Percentiles rank a stretch among this genome's conserved stretches.
phyloP scores from a whole-genome alignment of 2,888 invertebrate species.

The Cantharis nigra region DNA sequence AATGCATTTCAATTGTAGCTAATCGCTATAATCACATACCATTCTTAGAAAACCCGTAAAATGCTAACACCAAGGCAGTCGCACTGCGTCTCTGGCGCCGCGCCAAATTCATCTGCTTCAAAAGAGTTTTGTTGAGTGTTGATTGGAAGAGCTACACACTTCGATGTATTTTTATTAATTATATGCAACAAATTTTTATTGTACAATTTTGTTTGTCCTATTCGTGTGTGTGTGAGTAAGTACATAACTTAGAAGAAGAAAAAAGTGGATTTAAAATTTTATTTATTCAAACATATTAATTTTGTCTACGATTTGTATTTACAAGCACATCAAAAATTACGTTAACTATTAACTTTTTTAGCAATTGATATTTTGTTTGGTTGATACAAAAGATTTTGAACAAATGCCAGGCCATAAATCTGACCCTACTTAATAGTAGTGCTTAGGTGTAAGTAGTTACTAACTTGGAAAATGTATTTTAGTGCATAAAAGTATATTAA shows the following conservation, averaged over 20 bases:
- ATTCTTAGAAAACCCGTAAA: slow-evolving; percentile 19
- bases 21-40: slow-evolving; percentile 17
- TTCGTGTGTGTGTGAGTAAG: slow-evolving; percentile 12
- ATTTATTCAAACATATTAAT: not conserved
- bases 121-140: slow-evolving; percentile 30
- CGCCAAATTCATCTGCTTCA: slow-evolving; percentile 44
- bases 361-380: not conserved
- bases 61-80: slow-evolving; percentile 35
- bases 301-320: not conserved
- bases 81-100: slow-evolving; percentile 54
- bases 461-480: too few species aligned
- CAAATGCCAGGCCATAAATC: not conserved
- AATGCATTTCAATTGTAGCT: slow-evolving; percentile 18
- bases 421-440: not conserved
- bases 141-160: slow-evolving; percentile 29
- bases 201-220: slow-evolving; percentile 9
- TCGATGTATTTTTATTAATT: slow-evolving; percentile 22
- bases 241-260: slow-evolving; percentile 11
- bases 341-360: not conserved
- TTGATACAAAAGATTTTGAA: not conserved
- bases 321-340: not conserved
- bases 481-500: too few species aligned
- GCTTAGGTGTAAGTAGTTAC: not conserved
- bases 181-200: slow-evolving; percentile 38
- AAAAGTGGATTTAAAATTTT: not conserved